Evolutionary conservation across 2,113 vertebrate species (phyloP).

Genomic region (Datnioides undecimradiatus): DNA sequence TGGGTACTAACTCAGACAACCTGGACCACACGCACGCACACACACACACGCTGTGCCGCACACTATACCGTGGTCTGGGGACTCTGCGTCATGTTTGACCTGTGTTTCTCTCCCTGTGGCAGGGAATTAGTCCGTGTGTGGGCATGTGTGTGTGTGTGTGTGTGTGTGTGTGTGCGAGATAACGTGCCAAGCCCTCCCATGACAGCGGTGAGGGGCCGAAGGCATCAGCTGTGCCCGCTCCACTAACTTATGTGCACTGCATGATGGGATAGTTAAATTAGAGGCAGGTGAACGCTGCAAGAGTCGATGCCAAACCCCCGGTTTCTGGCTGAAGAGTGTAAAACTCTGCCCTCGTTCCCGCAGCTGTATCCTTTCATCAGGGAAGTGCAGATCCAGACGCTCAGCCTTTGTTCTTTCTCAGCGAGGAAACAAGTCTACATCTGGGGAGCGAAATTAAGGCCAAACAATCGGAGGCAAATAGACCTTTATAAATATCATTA

Average conservation of each 20-base stretch:
- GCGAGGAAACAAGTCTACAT: not conserved
- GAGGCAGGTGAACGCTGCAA: conserved; percentile 42
- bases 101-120: conserved; percentile 60
- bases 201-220: conserved; percentile 33
- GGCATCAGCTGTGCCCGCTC: conserved; percentile 63
- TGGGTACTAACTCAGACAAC: conserved; percentile 65
- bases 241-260: conserved; percentile 36
- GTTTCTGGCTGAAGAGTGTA: conserved; percentile 14
- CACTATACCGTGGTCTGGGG: conserved; percentile 49
- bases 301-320: conserved; percentile 14
- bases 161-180: not conserved
- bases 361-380: conserved; percentile 15
- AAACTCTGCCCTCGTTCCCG: conserved; percentile 25
- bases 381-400: conserved; percentile 6
- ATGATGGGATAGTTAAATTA: conserved; percentile 49
- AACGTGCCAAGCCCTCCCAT: conserved; percentile 59
- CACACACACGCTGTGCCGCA: conserved; percentile 4
- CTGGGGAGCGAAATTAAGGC: not conserved
- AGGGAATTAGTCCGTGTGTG: conserved; percentile 46
- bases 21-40: conserved; percentile 34
- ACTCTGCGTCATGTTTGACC: conserved; percentile 71
- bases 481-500: conserved; percentile 25
- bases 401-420: conserved; percentile 12
- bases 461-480: conserved; percentile 8
- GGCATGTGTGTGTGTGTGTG: conserved; percentile 13